Evolutionary conservation across 2,888 invertebrate species (phyloP), one percentile per base, ranked within the genome.

Genomic region (Hoplodrina ambigua): DNA sequence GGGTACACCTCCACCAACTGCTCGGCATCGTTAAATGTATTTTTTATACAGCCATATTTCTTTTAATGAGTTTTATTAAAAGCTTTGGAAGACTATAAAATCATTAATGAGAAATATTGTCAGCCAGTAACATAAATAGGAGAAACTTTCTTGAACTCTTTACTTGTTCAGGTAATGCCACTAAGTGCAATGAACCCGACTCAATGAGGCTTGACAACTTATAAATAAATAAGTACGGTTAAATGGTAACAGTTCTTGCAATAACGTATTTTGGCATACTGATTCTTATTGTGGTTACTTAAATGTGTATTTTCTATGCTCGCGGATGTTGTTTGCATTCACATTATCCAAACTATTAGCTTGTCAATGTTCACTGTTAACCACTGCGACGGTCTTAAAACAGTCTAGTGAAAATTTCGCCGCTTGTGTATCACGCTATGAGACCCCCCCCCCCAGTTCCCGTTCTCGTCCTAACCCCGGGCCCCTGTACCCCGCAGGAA

Each of bases 101-200:
- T 17, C n/a, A 56, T 73, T 55, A 46, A 56, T 73, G 53, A 49
- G 58, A 50, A 67, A 60, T 62, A 58, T 44, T 63, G 49, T 54
- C 50, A 30, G 44, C 41, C 33, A 49, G 17, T 49, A 8, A 63
- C 4, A 41, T 49, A 49, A 71, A 75, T 61, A 33, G 58, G 77
- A 77, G 71, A 75, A 75, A 76, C 64, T 63, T 56, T 53, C 63
- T 61, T n/a, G 2, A 41, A 75, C 71, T 50, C 30, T 25, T 52
- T 17, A 25, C 44, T 71, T 46, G 25, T n/a, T 30, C 63, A 11
- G 2, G 59, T 56, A 67, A 67, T 67, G 56, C 67, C 53, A 4
- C 37, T 0, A 53, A 72, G 72, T 19, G 19, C 56, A 67, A 60
- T 61, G 63, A 60, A 63, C 72, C 62, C 15, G 30, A 44, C 20